phyloP scores from a whole-genome alignment of 92 coral and sea anemone species.

The Nematostella vectensis region DNA sequence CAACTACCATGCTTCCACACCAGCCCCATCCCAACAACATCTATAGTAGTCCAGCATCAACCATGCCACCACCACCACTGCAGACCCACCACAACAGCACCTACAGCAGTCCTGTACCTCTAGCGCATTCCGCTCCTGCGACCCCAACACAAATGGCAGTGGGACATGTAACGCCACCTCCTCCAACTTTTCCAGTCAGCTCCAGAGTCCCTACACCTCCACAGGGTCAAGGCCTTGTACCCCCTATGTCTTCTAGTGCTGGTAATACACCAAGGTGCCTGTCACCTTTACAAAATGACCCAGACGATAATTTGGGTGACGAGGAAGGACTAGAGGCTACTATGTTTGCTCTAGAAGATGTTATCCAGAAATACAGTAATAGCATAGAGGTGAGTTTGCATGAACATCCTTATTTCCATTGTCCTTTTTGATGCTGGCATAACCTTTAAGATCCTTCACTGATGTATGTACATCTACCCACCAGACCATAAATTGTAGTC shows the following conservation, averaged over 20 bases:
- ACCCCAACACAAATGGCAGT: not conserved
- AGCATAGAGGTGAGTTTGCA: slow-evolving; percentile 38
- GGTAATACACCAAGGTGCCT: slow-evolving; percentile 81
- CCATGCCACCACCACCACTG: slow-evolving; percentile 6
- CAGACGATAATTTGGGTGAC: slow-evolving; percentile 45
- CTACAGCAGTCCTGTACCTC: slow-evolving; percentile 4
- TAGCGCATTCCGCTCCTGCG: not conserved
- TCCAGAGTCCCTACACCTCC: slow-evolving; percentile 55
- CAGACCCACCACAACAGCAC: slow-evolving; percentile 28
- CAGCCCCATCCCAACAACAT: slow-evolving; percentile 26
- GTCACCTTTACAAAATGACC: slow-evolving; percentile 56
- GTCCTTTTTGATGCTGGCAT: too few relatives aligned
- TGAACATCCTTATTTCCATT: too few relatives aligned
- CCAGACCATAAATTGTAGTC: too few relatives aligned
- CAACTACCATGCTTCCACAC: slow-evolving; percentile 10
- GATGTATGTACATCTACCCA: too few relatives aligned
- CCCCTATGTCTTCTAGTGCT: slow-evolving; percentile 54
- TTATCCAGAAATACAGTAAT: slow-evolving; percentile 54
- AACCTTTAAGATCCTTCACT: too few relatives aligned
- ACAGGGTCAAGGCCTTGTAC: slow-evolving; percentile 16
- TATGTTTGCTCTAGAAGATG: slow-evolving; percentile 94
- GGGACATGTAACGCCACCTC: slow-evolving; percentile 44
- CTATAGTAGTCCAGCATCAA: slow-evolving; percentile 10
- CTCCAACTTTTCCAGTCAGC: slow-evolving; percentile 21
- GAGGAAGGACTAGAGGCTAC: slow-evolving; percentile 83